phyloP scores from a whole-genome alignment of 2,888 invertebrate species.

The Cryptocephalus moraei region DNA sequence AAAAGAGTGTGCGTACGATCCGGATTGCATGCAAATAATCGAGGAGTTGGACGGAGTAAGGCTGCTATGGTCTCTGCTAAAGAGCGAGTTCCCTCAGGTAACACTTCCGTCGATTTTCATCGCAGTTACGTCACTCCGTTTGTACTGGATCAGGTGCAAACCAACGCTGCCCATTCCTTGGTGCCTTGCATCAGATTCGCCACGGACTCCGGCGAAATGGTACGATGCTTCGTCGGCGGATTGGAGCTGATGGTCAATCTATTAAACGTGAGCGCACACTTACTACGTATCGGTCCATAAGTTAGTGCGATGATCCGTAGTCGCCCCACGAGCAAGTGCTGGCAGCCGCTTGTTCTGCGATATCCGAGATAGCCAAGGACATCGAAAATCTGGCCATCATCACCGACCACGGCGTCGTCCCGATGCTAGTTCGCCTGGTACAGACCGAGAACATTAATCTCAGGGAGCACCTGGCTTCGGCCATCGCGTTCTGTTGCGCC shows the following conservation, averaged over 20 bases:
- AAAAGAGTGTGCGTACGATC: slow-evolving; percentile 71
- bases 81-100: slow-evolving; percentile 61
- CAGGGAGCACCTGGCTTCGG: slow-evolving; percentile 75
- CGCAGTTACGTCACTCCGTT: slow-evolving; percentile 1
- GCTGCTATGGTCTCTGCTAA: slow-evolving; percentile 85
- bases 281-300: not conserved
- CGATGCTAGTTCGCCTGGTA: slow-evolving; percentile 70
- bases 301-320: slow-evolving; percentile 32
- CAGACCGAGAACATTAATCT: slow-evolving; percentile 63
- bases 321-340: slow-evolving; percentile 72
- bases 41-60: slow-evolving; percentile 85
- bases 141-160: slow-evolving; percentile 56
- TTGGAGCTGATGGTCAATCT: slow-evolving; percentile 83
- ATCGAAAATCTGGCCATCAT: slow-evolving; percentile 89
- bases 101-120: slow-evolving; percentile 1
- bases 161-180: slow-evolving; percentile 83
- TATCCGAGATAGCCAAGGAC: slow-evolving; percentile 83
- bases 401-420: slow-evolving; percentile 87
- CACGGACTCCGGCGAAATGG: slow-evolving; percentile 85
- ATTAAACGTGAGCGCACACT: slow-evolving; percentile 32
- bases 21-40: slow-evolving; percentile 67
- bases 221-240: slow-evolving; percentile 89
- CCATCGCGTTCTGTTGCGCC: slow-evolving; percentile 86
- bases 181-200: slow-evolving; percentile 88
- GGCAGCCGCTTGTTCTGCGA: slow-evolving; percentile 83